These are phyloP conservation scores for Formica aserva DNA, from an alignment of 2,888 invertebrate species.

Conservation along the genomic window DNA sequence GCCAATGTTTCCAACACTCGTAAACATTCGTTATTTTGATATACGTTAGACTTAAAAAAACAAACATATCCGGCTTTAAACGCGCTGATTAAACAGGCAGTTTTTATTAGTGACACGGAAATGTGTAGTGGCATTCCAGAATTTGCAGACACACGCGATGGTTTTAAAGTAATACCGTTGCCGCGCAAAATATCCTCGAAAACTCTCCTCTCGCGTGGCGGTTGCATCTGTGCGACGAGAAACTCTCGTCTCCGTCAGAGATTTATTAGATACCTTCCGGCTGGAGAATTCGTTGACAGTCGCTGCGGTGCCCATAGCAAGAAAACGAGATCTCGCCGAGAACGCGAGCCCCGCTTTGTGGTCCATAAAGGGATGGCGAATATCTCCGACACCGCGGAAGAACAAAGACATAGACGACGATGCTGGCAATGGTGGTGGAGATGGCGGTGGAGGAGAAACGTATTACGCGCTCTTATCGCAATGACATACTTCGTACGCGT, in stretches of 20 bases:
- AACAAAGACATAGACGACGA: slow-evolving; percentile 46
- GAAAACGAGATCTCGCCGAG: slow-evolving; percentile 59
- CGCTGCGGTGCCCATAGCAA: slow-evolving; percentile 44
- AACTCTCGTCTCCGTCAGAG: slow-evolving; percentile 55
- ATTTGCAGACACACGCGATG: background rate
- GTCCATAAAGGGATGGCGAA: slow-evolving; percentile 58
- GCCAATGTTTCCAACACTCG: background rate
- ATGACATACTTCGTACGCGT: slow-evolving; percentile 54
- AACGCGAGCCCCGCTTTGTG: slow-evolving; percentile 49
- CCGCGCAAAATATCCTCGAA: slow-evolving; percentile 31
- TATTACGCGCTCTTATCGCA: slow-evolving; percentile 67
- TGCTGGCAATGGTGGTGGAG: background rate
- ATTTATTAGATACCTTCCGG: slow-evolving; percentile 70
- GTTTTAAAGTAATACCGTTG: slow-evolving; percentile 44
- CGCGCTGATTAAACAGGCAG: slow-evolving; percentile 24
- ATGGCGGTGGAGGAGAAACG: slow-evolving; percentile 27
- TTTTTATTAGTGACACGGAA: slow-evolving; percentile 1
- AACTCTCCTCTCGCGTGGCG: slow-evolving; percentile 39
- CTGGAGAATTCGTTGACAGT: slow-evolving; percentile 62
- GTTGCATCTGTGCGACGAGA: slow-evolving; percentile 60
- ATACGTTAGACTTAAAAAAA: background rate
- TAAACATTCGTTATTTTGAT: background rate
- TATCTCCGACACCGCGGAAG: slow-evolving; percentile 47
- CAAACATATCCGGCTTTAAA: background rate
- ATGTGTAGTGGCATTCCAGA: background rate